Base-by-base conservation (phyloP, 1,140 invertebrate species). In the Dysdera silvatica region DNA sequence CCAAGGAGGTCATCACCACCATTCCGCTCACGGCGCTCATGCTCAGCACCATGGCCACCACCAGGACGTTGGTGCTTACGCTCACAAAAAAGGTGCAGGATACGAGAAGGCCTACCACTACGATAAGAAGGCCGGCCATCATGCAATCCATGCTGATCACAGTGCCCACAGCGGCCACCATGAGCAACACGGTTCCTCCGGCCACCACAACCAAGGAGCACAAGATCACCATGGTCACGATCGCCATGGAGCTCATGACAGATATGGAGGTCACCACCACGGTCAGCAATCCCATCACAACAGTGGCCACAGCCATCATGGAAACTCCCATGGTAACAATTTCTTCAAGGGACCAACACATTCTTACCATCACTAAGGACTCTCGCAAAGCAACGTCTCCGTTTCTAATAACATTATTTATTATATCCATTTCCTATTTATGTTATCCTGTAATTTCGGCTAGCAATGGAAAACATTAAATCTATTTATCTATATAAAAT, bases 41-140 rank as follows among this genome's bases (percentile, higher is more conserved):
- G 51, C 49, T 61, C 24, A 51, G 16, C 12, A 35, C 61, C 49
- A 64, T 20, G 55, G 53, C 33, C 57, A 41, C 3, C 54, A 60
- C 63, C 48, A 29, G 12, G 49, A 65, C 18, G n/a, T 26, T 24
- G 56, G 56, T n/a, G 55, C 55, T 24, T 65, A 59, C 40, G 56
- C 56, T n/a, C 48, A 52, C 24, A 54, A 60, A 18, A 65, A 57
- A 47, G 63, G 63, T 33, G 40, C 56, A 28, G 63, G 63, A 54
- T 65, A 59, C 56, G 56, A 58, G 33, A 57, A 55, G 53, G 61
- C 61, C 18, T 64, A 64, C 47, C 45, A 45, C 5, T 64, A 64
- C 55, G 63, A 65, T 51, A 65, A 65, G 54, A 58, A 59, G 49
- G 63, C 63, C 32, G 63, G 63, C 41, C 31, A 65, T 40, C 63